These are phyloP conservation scores for Columbina picui DNA, from an alignment of 2,113 vertebrate genomes.

Conservation along the genomic window DNA sequence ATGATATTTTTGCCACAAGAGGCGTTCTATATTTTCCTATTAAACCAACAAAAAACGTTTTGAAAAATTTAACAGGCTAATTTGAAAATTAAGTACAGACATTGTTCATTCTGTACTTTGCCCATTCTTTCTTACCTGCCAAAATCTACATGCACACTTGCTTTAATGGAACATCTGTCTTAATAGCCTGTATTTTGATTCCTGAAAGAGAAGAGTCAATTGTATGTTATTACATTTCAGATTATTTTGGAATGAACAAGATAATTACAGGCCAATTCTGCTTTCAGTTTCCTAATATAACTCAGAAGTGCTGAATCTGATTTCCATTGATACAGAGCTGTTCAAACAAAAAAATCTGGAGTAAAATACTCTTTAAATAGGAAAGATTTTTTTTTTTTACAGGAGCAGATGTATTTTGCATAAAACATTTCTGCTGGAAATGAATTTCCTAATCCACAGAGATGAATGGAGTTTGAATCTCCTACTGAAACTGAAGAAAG, in stretches of 20 bases:
- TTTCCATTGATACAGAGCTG: background rate
- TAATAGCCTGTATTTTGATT: slow-evolving; percentile 7
- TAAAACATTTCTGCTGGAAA: background rate
- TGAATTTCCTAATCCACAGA: background rate
- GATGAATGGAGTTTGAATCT: background rate
- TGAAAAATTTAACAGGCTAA: background rate
- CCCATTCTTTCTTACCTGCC: background rate
- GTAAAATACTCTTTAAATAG: background rate
- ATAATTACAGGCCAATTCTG: background rate
- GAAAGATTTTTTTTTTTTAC: background rate
- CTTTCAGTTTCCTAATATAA: background rate
- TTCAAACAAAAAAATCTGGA: background rate
- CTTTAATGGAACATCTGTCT: background rate
- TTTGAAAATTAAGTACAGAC: slow-evolving; percentile 20
- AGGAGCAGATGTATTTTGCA: background rate
- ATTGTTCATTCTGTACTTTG: background rate
- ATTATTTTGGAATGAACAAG: slow-evolving; percentile 13
- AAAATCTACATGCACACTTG: background rate
- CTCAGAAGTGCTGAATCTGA: background rate
- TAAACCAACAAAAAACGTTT: background rate
- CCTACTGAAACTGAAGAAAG: background rate
- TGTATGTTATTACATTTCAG: background rate
- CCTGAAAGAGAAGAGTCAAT: background rate
- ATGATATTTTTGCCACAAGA: slow-evolving; percentile 15
- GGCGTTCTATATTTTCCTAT: background rate